Evolutionary conservation across 2,797 vertebrate species (phyloP), one percentile per base, ranked within the genome.

Genomic region (Hylomyscus alleni): DNA sequence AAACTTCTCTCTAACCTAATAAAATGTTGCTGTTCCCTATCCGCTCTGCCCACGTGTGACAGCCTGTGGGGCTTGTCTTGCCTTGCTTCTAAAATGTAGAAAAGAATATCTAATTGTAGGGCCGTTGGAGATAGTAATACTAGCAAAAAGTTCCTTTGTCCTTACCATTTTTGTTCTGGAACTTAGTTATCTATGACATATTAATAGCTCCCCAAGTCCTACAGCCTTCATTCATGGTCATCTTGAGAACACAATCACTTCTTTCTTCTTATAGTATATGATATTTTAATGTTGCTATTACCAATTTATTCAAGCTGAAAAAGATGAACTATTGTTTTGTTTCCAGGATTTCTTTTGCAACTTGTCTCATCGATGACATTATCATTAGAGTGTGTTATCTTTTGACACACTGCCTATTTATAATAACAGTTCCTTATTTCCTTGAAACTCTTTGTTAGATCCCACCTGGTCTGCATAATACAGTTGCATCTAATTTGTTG

Each of bases 361-460:
- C 58, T 3, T 73, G 19, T 83, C 58, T 93, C 89, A 56, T 77
- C 89, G 92, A 54, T 81, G 15, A 34, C 31, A 76, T 29, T 95
- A 56, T 15, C 34, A 19, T 86, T 87, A 72, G 44, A 76, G 44
- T 40, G 56, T 29, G 2, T 14, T 76, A 0, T 87, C 47, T 92
- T 81, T 26, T 83, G 75, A 90, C 15, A 37, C 15, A 3, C 10
- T 80, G 62, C 19, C 37, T 96, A 8, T 77, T 88, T 93, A 31
- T n/a, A 44, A 62, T 77, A 78, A 54, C 29, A 29, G 6, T 85
- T 37, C 52, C 4, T 52, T 58, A 19, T 90, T 95, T 88, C 65
- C 77, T 84, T 75, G 65, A 65, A 95, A 81, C 67, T 90, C 67
- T 92, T 92, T 83, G 73, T 69, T 94, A 89, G n/a, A 12, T 90